These are phyloP conservation scores for Willisornis vidua DNA, from an alignment of 2,113 vertebrate genomes.

Conservation along the genomic window DNA sequence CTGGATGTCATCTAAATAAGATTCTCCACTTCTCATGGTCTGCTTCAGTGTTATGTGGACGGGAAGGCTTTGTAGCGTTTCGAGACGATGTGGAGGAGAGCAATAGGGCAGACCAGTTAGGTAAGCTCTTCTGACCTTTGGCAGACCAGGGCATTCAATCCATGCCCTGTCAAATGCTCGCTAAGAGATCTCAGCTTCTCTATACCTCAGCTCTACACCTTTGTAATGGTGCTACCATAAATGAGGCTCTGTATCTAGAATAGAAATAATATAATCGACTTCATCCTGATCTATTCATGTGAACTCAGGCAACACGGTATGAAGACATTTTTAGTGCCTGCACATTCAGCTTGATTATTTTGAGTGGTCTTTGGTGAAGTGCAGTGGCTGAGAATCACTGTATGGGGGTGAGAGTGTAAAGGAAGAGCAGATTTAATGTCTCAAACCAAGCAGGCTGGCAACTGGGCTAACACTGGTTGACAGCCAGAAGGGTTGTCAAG, in stretches of 20 bases:
- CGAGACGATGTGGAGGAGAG: background rate
- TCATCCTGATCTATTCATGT: background rate
- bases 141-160: background rate
- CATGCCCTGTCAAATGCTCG: background rate
- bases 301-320: accelerated
- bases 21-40: background rate
- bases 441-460: background rate
- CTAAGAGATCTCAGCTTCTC: background rate
- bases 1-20: slow-evolving; percentile 5
- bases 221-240: background rate
- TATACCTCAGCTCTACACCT: background rate
- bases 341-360: background rate
- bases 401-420: background rate
- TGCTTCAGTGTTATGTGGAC: accelerated
- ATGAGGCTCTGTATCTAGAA: background rate
- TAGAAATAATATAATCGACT: background rate
- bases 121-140: background rate
- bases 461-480: background rate
- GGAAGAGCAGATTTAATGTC: background rate
- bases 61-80: background rate
- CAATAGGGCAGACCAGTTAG: background rate
- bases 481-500: background rate
- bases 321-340: background rate
- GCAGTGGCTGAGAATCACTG: background rate
- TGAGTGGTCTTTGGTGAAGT: background rate